A percentile compares a stretch with the other conserved stretches of the same genome.
Conservation (phyloP, 2,888 invertebrate genomes). For the Brenthis hecate region DNA sequence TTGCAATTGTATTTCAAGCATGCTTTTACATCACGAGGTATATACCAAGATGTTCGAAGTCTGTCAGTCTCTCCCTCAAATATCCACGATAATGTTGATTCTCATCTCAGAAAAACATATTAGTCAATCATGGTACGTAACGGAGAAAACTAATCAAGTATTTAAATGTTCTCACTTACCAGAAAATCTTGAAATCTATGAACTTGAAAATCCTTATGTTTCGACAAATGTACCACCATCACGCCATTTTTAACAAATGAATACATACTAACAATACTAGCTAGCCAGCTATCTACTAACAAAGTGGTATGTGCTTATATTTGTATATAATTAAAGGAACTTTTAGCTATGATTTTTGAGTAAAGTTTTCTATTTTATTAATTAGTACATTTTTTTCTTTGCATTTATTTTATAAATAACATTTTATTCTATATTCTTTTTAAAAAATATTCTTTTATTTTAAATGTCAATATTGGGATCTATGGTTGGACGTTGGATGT, state of each 20-base stretch:
- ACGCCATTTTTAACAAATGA: slow-evolving; percentile 82
- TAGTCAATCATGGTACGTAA: slow-evolving; percentile 49
- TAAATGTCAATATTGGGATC: slow-evolving; percentile 10
- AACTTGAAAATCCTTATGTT: slow-evolving; percentile 72
- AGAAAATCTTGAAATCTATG: slow-evolving; percentile 62
- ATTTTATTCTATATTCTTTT: background rate
- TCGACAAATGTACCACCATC: slow-evolving; percentile 72
- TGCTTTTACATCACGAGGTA: slow-evolving; percentile 55
- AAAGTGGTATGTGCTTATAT: slow-evolving; percentile 21
- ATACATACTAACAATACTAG: slow-evolving; percentile 48
- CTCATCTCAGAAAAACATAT: slow-evolving; percentile 44
- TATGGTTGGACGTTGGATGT: slow-evolving; percentile 7
- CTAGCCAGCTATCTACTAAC: slow-evolving; percentile 42
- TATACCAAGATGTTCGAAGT: slow-evolving; percentile 61
- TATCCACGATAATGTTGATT: slow-evolving; percentile 58
- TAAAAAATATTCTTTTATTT: background rate
- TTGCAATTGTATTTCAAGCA: slow-evolving; percentile 51
- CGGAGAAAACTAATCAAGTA: slow-evolving; percentile 59
- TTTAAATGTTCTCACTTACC: slow-evolving; percentile 58
- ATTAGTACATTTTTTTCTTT: background rate
- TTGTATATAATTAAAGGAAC: slow-evolving; percentile 4
- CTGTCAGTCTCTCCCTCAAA: slow-evolving; percentile 79
- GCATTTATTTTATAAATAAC: background rate
- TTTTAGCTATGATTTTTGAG: background rate
- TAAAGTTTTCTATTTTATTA: background rate